Evolutionary conservation across 2,797 vertebrate genomes (phyloP).

Genomic region (Jordanella pulchra): DNA sequence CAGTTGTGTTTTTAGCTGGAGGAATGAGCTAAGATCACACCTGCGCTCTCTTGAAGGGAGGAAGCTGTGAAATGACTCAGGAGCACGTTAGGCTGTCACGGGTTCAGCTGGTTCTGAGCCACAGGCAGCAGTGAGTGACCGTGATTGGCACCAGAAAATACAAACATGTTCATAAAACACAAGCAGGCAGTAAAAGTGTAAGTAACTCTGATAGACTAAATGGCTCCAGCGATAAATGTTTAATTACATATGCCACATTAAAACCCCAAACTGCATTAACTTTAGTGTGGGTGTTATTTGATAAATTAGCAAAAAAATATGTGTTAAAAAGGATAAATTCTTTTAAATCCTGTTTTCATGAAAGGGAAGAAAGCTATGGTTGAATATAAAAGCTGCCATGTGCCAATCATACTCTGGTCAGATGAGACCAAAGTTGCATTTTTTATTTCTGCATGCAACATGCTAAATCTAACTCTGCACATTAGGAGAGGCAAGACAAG

Average conservation of each 20-base stretch:
- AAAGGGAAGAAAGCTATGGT: too few relatives aligned
- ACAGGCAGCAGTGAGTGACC: constrained; percentile 32
- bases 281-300: background rate
- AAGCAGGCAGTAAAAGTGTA: constrained; percentile 11
- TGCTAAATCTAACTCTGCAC: too few relatives aligned
- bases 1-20: constrained; percentile 48
- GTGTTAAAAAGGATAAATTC: background rate
- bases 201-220: constrained; percentile 8
- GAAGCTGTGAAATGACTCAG: constrained; percentile 56
- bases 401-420: too few relatives aligned
- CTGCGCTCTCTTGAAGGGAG: constrained; percentile 54
- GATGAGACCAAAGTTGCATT: too few relatives aligned
- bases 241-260: too few relatives aligned
- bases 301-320: background rate
- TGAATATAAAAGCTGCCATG: too few relatives aligned
- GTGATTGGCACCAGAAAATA: constrained; percentile 51
- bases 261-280: too few relatives aligned
- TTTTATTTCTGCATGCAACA: too few relatives aligned
- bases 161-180: constrained; percentile 33
- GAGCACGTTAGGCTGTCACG: constrained; percentile 36
- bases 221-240: background rate
- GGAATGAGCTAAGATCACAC: constrained; percentile 49
- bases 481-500: too few relatives aligned
- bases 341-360: too few relatives aligned
- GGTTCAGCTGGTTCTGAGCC: constrained; percentile 62